phyloP scores from a whole-genome alignment of 2,797 vertebrate species.

The Apogon hyalosoma region DNA sequence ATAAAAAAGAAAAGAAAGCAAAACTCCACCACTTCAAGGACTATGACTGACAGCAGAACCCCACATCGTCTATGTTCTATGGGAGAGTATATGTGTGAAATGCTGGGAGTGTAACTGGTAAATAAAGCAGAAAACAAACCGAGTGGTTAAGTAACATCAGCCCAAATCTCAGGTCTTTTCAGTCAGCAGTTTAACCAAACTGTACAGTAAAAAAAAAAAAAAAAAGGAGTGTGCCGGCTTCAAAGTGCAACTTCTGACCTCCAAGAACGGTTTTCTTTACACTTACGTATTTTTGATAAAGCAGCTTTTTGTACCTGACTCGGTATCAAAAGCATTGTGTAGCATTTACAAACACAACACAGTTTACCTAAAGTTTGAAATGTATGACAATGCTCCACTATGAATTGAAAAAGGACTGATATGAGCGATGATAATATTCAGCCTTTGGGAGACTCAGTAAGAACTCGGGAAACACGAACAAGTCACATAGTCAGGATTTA shows the following conservation, averaged over 20 bases:
- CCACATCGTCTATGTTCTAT: constrained; percentile 50
- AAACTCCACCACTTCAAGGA: constrained; percentile 33
- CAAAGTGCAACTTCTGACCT: constrained; percentile 23
- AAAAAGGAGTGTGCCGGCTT: constrained; percentile 2
- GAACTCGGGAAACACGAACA: not conserved
- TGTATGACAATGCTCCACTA: constrained; percentile 19
- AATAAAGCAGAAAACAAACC: constrained; percentile 23
- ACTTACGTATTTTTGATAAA: constrained; percentile 8
- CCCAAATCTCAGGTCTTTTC: constrained; percentile 21
- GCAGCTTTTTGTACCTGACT: constrained; percentile 42
- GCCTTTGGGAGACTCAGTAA: constrained; percentile 20
- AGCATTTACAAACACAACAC: constrained; percentile 60
- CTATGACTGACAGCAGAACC: constrained; percentile 53
- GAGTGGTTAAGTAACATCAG: constrained; percentile 17
- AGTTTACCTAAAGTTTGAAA: constrained; percentile 52
- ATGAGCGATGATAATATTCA: constrained; percentile 56
- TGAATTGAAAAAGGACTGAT: constrained; percentile 64
- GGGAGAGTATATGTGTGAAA: constrained; percentile 35
- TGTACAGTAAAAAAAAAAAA: constrained; percentile 9
- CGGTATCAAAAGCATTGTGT: constrained; percentile 50
- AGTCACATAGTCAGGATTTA: constrained; percentile 31
- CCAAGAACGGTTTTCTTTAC: constrained; percentile 27
- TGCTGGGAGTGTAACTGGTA: constrained; percentile 21
- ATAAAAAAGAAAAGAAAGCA: constrained; percentile 38
- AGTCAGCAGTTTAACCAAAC: constrained; percentile 5